A percentile compares a stretch with the other conserved stretches of the same genome.
Evolutionary conservation across 2,797 vertebrate species (phyloP).

Genomic region (Crenichthys baileyi): DNA sequence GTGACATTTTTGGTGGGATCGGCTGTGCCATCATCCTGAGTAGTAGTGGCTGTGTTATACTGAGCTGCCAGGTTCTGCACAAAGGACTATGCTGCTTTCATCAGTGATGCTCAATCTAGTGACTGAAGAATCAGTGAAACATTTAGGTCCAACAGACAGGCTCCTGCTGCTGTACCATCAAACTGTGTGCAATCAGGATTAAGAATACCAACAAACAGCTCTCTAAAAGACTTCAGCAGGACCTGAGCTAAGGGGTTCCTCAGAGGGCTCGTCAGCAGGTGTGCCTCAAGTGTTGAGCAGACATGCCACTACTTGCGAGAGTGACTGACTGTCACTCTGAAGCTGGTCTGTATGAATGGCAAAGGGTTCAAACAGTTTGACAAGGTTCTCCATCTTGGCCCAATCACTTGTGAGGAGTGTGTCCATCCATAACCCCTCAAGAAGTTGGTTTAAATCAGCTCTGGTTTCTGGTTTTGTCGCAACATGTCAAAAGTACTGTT

Average conservation of each 20-base stretch:
- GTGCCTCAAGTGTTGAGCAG: conserved; percentile 49
- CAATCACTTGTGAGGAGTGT: conserved; percentile 1
- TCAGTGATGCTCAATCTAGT: conserved; percentile 10
- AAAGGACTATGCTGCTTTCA: conserved; percentile 12
- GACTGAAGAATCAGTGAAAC: conserved; percentile 17
- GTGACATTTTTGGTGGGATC: background rate
- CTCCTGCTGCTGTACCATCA: conserved; percentile 18
- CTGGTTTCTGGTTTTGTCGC: background rate
- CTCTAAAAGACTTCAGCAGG: conserved; percentile 18
- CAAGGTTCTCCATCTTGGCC: conserved; percentile 3
- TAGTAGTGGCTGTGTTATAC: background rate
- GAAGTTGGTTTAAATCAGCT: background rate
- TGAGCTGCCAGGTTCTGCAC: conserved; percentile 9
- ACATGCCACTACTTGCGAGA: conserved; percentile 47
- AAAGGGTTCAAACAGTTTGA: conserved; percentile 44
- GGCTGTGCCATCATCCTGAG: background rate
- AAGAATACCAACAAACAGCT: conserved; percentile 6
- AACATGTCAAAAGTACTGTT: conserved; percentile 20
- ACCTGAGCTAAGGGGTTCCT: background rate
- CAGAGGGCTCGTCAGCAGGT: conserved; percentile 31
- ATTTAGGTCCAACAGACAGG: background rate
- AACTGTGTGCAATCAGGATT: conserved; percentile 15
- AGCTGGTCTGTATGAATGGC: conserved; percentile 33
- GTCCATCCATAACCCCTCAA: background rate
- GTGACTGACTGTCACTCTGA: conserved; percentile 51